These are phyloP conservation scores for Colaptes auratus DNA, from an alignment of 2,113 vertebrate species.

Conservation along the genomic window DNA sequence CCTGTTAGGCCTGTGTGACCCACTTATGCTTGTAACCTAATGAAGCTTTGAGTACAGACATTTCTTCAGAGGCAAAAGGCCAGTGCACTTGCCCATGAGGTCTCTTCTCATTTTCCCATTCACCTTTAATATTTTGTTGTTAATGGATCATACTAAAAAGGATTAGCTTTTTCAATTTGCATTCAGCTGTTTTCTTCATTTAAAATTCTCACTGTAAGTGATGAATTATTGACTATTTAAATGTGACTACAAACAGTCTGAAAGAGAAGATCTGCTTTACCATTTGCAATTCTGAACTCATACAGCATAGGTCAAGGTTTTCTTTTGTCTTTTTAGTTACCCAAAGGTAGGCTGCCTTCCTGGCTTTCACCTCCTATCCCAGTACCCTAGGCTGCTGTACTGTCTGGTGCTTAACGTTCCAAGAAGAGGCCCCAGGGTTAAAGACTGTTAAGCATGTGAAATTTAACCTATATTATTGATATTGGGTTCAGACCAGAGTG, in stretches of 20 bases:
- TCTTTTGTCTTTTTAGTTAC: background rate
- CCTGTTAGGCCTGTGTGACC: constrained; percentile 9
- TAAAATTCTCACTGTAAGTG: constrained; percentile 37
- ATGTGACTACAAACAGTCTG: constrained; percentile 46
- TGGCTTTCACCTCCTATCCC: background rate
- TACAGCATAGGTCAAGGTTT: background rate
- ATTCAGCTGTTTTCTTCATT: constrained; percentile 62
- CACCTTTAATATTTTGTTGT: constrained; percentile 63
- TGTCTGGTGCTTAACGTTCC: background rate
- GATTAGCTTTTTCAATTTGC: constrained; percentile 67
- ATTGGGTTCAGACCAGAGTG: constrained; percentile 65
- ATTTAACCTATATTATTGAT: constrained; percentile 69
- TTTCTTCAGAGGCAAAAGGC: constrained; percentile 24
- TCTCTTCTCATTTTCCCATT: constrained; percentile 8
- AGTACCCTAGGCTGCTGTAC: background rate
- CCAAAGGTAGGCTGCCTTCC: background rate
- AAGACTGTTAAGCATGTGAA: constrained; percentile 70
- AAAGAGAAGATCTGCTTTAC: background rate
- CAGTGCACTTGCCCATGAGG: background rate
- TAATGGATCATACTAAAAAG: constrained; percentile 69
- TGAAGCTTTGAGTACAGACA: constrained; percentile 46
- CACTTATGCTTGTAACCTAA: constrained; percentile 15
- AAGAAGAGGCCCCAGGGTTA: constrained; percentile 57
- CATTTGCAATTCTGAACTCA: background rate
- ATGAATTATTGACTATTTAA: constrained; percentile 71